Conservation (phyloP, 2,113 vertebrate species). For the Pteronura brasiliensis region DNA sequence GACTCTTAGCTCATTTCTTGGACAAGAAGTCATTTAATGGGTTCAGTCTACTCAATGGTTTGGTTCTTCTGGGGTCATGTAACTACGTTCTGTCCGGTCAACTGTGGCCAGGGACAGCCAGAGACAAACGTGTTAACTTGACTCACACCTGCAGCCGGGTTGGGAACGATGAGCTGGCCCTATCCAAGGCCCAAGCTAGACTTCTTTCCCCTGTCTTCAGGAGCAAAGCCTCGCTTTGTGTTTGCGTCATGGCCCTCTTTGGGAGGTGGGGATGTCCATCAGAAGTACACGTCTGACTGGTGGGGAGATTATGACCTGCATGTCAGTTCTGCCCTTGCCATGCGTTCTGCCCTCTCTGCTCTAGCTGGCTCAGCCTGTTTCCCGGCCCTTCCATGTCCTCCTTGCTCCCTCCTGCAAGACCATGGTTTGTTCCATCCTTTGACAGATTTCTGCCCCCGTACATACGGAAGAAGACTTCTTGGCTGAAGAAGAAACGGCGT, state of each 20-base stretch:
- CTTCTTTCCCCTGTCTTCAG: not conserved
- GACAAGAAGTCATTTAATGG: not conserved
- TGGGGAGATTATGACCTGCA: too few species aligned
- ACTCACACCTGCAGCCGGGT: not conserved
- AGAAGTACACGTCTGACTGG: not conserved
- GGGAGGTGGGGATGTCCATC: not conserved
- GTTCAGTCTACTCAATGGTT: not conserved
- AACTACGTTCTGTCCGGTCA: not conserved
- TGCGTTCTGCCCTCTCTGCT: not conserved
- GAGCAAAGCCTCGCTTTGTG: not conserved
- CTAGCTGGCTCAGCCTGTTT: accelerated
- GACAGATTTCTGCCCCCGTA: not conserved
- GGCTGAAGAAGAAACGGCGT: not conserved
- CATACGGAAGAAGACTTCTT: not conserved
- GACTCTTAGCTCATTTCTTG: not conserved
- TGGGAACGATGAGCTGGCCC: not conserved
- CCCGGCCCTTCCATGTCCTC: not conserved
- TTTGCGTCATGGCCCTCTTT: not conserved
- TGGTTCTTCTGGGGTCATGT: not conserved
- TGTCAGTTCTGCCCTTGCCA: not conserved
- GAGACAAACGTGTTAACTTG: not conserved
- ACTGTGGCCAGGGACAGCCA: not conserved
- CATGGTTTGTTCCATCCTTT: accelerated
- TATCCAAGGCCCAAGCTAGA: not conserved
- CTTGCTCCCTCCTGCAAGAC: not conserved